These are phyloP conservation scores for Ips nitidus DNA, from an alignment of 1,140 invertebrate genomes.

Conservation along the genomic window DNA sequence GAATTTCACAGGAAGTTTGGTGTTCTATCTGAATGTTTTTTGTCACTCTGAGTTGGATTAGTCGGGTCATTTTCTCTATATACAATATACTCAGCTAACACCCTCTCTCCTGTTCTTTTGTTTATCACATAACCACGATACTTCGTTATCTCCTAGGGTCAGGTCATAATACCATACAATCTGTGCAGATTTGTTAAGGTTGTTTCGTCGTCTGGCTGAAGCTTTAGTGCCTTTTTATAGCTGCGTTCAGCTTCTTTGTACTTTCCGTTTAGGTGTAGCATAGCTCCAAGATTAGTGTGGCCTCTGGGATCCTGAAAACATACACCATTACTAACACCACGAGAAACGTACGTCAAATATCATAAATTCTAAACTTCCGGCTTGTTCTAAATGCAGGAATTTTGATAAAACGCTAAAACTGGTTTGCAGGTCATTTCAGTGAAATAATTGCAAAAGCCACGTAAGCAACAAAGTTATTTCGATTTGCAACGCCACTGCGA, in stretches of 20 bases:
- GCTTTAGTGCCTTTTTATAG: conserved; percentile 77
- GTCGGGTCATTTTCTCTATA: conserved; percentile 20
- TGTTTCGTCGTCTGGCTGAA: conserved; percentile 83
- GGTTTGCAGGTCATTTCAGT: conserved; percentile 1
- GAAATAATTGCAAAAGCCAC: background rate
- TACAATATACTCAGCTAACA: conserved; percentile 26
- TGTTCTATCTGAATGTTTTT: too few species aligned
- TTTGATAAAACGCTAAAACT: background rate
- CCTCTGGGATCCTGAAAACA: conserved; percentile 75
- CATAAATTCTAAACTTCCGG: too few species aligned
- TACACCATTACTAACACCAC: too few species aligned
- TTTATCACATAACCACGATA: conserved; percentile 29
- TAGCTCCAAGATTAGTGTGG: conserved; percentile 92
- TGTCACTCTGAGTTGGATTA: background rate
- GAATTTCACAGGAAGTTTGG: too few species aligned
- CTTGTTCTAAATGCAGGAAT: conserved; percentile 29
- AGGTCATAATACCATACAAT: conserved; percentile 62
- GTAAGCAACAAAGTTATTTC: background rate
- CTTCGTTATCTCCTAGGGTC: conserved; percentile 45
- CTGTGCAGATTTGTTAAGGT: conserved; percentile 87
- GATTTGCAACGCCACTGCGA: too few species aligned
- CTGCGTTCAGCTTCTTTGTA: conserved; percentile 79
- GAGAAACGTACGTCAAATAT: too few species aligned
- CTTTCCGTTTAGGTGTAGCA: conserved; percentile 89
- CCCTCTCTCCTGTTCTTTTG: conserved; percentile 18